These are phyloP conservation scores for Morone chrysops DNA, from an alignment of 2,113 vertebrate species.

Conservation along the genomic window DNA sequence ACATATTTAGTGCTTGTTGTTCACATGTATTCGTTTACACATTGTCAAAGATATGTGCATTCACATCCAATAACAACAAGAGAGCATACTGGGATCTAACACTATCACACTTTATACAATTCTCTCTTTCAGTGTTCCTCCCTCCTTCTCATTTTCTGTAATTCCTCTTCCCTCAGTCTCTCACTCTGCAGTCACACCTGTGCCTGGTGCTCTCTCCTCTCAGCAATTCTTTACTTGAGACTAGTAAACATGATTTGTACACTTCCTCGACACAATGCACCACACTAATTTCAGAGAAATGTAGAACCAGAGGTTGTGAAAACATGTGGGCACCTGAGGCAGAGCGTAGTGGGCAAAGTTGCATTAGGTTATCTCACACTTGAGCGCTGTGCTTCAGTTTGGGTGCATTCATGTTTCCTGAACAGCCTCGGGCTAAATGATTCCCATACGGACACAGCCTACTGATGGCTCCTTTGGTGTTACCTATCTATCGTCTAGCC, in stretches of 20 bases:
- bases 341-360: conserved; percentile 45
- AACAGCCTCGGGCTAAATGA: conserved; percentile 65
- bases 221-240: conserved; percentile 16
- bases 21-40: neutral
- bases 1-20: neutral
- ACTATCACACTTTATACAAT: conserved; percentile 1
- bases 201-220: neutral
- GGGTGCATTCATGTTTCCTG: conserved; percentile 64
- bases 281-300: conserved; percentile 42
- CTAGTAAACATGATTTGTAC: conserved; percentile 49
- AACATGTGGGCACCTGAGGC: conserved; percentile 50
- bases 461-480: conserved; percentile 62
- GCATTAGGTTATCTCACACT: conserved; percentile 67
- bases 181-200: conserved; percentile 20
- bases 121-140: neutral
- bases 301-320: conserved; percentile 36
- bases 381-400: conserved; percentile 50
- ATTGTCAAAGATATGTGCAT: conserved; percentile 4
- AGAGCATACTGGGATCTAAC: conserved; percentile 31
- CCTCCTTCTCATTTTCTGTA: neutral
- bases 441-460: conserved; percentile 63
- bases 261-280: conserved; percentile 30
- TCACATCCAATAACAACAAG: conserved; percentile 8
- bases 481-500: conserved; percentile 68
- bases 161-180: neutral